These are phyloP conservation scores for Macquaria australasica DNA, from an alignment of 2,113 vertebrate genomes.

Conservation along the genomic window DNA sequence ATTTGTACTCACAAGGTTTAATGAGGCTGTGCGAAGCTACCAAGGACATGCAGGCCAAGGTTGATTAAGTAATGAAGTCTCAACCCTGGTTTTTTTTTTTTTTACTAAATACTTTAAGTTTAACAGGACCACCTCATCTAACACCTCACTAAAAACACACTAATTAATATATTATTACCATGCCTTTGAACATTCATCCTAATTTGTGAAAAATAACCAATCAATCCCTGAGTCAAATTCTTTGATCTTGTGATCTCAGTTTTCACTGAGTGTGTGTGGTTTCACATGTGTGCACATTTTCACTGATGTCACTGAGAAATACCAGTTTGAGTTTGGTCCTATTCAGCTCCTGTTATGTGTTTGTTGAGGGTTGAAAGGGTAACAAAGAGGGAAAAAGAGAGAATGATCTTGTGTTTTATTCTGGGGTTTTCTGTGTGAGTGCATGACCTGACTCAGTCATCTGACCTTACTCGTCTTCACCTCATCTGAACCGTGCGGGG, in stretches of 20 bases:
- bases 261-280: not conserved
- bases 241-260: conserved; percentile 1
- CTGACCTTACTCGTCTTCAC: conserved; percentile 46
- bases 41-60: not conserved
- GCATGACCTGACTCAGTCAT: conserved; percentile 41
- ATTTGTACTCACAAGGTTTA: not conserved
- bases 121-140: not conserved
- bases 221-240: not conserved
- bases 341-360: not conserved
- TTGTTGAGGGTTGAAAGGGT: not conserved
- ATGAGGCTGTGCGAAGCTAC: not conserved
- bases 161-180: not conserved
- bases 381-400: conserved; percentile 28
- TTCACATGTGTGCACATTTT: conserved; percentile 16
- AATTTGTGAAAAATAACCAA: conserved; percentile 6
- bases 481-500: conserved; percentile 63
- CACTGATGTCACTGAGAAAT: not conserved
- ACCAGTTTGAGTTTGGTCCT: not conserved
- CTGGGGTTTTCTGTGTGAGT: conserved; percentile 31
- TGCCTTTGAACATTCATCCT: not conserved
- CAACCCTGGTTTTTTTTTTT: not conserved
- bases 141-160: not conserved
- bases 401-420: conserved; percentile 30
- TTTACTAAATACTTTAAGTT: not conserved
- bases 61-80: not conserved